These are phyloP conservation scores for Sebastes nivosus DNA, from an alignment of 2,797 vertebrate species.

Conservation along the genomic window DNA sequence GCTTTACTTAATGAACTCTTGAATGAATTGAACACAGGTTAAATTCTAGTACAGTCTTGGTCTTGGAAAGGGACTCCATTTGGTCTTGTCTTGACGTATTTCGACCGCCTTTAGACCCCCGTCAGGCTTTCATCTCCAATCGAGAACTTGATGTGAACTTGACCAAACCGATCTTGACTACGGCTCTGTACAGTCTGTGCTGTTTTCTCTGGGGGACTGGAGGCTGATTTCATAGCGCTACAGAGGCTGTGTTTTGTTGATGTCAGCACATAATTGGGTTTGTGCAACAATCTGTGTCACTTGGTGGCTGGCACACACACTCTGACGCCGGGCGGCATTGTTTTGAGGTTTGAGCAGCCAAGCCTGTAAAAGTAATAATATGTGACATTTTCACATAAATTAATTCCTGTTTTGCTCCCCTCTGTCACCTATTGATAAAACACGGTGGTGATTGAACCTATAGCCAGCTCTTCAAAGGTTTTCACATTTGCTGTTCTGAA, in stretches of 20 bases:
- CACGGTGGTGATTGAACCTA: background rate
- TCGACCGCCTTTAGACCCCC: background rate
- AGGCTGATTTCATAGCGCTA: conserved; percentile 14
- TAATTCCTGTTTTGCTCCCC: conserved; percentile 20
- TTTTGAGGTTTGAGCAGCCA: conserved; percentile 32
- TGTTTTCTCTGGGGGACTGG: conserved; percentile 17
- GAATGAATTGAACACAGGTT: background rate
- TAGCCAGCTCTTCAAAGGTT: background rate
- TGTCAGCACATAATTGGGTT: conserved; percentile 57
- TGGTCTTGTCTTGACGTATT: background rate
- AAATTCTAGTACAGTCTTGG: background rate
- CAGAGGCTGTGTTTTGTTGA: conserved; percentile 42
- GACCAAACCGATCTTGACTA: conserved; percentile 13
- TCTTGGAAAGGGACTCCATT: background rate
- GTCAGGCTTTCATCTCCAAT: conserved; percentile 4
- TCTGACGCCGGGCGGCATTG: background rate
- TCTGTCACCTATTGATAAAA: conserved; percentile 37
- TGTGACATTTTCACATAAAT: conserved; percentile 50
- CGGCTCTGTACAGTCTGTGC: background rate
- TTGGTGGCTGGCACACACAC: background rate
- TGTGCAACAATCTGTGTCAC: conserved; percentile 50
- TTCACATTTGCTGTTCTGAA: conserved; percentile 13
- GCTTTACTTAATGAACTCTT: background rate
- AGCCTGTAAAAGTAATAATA: conserved; percentile 44
- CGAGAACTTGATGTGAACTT: background rate